phyloP scores from a whole-genome alignment of 64 coral and sea anemone genomes.

The Dendrophyllia cribrosa region DNA sequence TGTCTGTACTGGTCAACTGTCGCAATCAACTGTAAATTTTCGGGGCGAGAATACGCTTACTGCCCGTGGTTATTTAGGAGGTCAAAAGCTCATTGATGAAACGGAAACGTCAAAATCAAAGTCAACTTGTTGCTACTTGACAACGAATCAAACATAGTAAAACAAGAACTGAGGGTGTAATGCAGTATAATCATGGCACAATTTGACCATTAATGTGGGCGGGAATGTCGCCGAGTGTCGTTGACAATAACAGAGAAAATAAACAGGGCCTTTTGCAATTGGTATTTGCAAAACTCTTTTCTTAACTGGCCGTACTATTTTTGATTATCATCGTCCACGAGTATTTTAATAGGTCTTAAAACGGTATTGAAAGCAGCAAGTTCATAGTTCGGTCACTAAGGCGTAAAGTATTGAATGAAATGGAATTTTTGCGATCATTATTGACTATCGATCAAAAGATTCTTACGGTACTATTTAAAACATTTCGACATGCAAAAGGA shows the following conservation, averaged over 20 bases:
- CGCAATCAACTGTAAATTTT: not conserved
- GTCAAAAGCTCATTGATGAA: not conserved
- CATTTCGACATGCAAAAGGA: too few relatives aligned
- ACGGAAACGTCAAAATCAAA: not conserved
- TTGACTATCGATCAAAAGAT: too few relatives aligned
- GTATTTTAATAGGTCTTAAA: too few relatives aligned
- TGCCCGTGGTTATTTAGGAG: not conserved
- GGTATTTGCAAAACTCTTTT: not conserved
- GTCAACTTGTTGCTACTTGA: not conserved
- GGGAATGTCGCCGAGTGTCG: not conserved
- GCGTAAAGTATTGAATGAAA: not conserved
- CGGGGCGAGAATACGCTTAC: not conserved
- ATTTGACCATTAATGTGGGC: not conserved
- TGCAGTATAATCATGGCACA: not conserved
- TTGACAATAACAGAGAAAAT: not conserved
- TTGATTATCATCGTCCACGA: not conserved
- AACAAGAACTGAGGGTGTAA: not conserved
- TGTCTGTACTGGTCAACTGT: too few relatives aligned
- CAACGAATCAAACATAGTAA: not conserved
- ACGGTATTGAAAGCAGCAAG: not conserved
- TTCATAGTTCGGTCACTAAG: slow-evolving; percentile 39
- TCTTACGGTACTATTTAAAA: too few relatives aligned
- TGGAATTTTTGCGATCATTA: too few relatives aligned
- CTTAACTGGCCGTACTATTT: not conserved
- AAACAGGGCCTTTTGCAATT: not conserved